A percentile compares a stretch with the other conserved stretches of the same genome.
Evolutionary conservation across 2,888 invertebrate genomes (phyloP).

Genomic region (Eupithecia insigniata): DNA sequence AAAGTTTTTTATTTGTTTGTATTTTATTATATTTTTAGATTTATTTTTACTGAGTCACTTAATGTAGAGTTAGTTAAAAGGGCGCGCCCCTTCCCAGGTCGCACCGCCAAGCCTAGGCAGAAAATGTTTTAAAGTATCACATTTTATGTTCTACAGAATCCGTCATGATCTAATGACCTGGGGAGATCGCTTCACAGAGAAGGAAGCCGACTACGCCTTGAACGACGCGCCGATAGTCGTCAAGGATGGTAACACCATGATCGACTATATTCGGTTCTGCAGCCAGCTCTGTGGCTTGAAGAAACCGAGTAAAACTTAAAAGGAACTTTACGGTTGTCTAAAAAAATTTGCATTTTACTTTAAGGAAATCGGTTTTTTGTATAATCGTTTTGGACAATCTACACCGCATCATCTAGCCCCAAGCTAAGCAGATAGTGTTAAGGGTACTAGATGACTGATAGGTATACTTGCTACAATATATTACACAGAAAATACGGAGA

Average conservation of each 20-base stretch:
- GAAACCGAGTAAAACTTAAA: slow-evolving; percentile 68
- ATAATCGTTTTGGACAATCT: too few relatives aligned
- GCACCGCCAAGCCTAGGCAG: too few relatives aligned
- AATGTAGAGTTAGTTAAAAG: neutral
- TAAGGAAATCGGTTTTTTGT: neutral
- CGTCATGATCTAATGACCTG: slow-evolving; percentile 86
- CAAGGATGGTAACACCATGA: slow-evolving; percentile 82
- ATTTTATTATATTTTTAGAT: slow-evolving; percentile 18
- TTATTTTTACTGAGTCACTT: neutral
- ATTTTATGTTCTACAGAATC: too few relatives aligned
- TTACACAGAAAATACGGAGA: too few relatives aligned
- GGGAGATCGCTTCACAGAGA: slow-evolving; percentile 86
- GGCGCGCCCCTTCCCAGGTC: too few relatives aligned
- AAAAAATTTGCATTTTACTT: neutral
- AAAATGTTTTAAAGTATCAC: too few relatives aligned
- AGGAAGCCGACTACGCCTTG: slow-evolving; percentile 86
- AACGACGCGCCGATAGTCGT: slow-evolving; percentile 86
- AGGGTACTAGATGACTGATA: too few relatives aligned
- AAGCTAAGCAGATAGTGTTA: too few relatives aligned
- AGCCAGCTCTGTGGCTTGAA: slow-evolving; percentile 84
- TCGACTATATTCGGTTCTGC: slow-evolving; percentile 87
- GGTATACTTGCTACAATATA: too few relatives aligned
- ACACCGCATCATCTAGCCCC: too few relatives aligned
- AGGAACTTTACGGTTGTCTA: neutral
- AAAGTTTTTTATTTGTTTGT: slow-evolving; percentile 32